Conservation (phyloP, 2,113 vertebrate species). For the Tympanuchus pallidicinctus region DNA sequence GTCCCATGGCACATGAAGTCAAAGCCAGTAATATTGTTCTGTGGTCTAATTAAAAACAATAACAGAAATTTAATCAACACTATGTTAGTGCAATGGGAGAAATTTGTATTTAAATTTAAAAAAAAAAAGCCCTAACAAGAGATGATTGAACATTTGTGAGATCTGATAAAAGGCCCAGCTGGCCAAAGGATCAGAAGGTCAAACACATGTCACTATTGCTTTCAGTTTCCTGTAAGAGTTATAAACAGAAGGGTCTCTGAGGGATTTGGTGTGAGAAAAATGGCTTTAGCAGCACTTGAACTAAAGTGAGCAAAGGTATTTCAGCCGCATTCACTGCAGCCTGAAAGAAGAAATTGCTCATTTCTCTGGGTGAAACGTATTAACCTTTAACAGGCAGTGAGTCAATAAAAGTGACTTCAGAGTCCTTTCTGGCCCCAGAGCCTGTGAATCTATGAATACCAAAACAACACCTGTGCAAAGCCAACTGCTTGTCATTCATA, state of each 20-base stretch:
- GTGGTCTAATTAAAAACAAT: conserved; percentile 47
- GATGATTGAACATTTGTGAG: not conserved
- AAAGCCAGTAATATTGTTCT: not conserved
- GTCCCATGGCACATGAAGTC: not conserved
- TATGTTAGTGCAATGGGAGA: not conserved
- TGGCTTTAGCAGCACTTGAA: conserved; percentile 35
- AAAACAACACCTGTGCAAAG: conserved; percentile 23
- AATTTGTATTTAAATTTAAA: not conserved
- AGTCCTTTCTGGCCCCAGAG: conserved; percentile 43
- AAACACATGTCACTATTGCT: conserved; percentile 5
- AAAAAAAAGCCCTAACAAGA: not conserved
- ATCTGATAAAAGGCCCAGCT: not conserved
- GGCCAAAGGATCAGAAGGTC: conserved; percentile 18
- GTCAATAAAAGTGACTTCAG: conserved; percentile 71
- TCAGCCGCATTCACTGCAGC: conserved; percentile 37
- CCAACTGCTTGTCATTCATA: conserved; percentile 53
- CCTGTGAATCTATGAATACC: conserved; percentile 42
- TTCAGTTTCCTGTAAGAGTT: conserved; percentile 13
- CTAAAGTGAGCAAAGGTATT: conserved; percentile 9
- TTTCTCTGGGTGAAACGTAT: conserved; percentile 48
- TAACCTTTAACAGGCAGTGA: conserved; percentile 63
- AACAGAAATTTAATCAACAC: conserved; percentile 6
- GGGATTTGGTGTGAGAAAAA: conserved; percentile 28
- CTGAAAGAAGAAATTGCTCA: conserved; percentile 57
- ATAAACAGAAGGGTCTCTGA: not conserved